Evolutionary conservation across 2,888 invertebrate genomes (phyloP), one percentile per base, ranked within the genome.

Genomic region (Drosophila nr. fundita): DNA sequence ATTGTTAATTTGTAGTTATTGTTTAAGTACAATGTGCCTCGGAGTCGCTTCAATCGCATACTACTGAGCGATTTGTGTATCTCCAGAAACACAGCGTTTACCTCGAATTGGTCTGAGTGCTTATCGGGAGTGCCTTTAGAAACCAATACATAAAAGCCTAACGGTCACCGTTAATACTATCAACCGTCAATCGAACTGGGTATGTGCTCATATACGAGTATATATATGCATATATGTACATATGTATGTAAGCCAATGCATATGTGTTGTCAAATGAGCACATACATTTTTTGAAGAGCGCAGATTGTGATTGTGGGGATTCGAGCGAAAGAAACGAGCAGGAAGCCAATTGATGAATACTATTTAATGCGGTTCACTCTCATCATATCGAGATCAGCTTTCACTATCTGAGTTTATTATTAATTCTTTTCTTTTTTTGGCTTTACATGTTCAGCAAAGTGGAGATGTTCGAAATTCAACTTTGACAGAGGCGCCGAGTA

Each of bases 31-130:
- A 82, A 68, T 75, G 76, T 65, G 76, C 30, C 76, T 65, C 74
- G 65, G 74, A 72, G 76, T 74, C 82, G 79, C 60, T 76, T 62
- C 84, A 82, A 89, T 83, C 76, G 73, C 74, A 83, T 79, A 83
- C 82, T 81, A 82, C 68, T 68, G 76, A 73, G 66, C 76, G 52
- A 73, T 66, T 86, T 86, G 70, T 83, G 60, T 83, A 67, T 72
- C 81, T 68, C 54, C 61, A 59, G 34, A 69, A 76, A 58, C 59
- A 55, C 72, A 76, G 58, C 77, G 67, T 68, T 40, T 71, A 71
- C 52, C 69, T 61, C 70, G 75, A 86, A 76, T 81, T 72, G 73
- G 68, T 67, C 68, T 68, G 54, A 66, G 66, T 71, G 83, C 76
- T 86, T 84, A 88, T 84, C 83, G 68, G 55, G 45, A 60, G 36